phyloP scores from a whole-genome alignment of 2,113 vertebrate species.

The Furnarius figulus region DNA sequence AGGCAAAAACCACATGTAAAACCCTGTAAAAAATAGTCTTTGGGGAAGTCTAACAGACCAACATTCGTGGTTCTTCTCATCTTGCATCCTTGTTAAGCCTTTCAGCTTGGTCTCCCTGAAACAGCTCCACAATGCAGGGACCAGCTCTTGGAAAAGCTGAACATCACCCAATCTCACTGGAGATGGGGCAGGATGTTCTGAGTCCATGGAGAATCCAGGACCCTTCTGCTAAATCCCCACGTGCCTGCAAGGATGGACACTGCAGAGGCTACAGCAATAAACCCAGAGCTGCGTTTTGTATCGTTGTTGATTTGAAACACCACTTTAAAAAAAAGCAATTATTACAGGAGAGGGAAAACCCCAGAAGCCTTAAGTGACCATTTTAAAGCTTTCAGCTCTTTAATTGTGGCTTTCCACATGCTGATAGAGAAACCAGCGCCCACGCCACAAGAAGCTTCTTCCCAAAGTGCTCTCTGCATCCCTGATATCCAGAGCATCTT shows the following conservation, averaged over 20 bases:
- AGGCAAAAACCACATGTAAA: not conserved
- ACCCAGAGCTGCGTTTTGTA: not conserved
- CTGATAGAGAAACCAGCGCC: not conserved
- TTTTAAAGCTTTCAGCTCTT: conserved; percentile 40
- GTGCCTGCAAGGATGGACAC: not conserved
- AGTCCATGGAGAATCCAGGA: not conserved
- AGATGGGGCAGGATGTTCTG: not conserved
- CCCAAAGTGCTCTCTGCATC: not conserved
- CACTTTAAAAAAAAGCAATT: not conserved
- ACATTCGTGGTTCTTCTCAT: not conserved
- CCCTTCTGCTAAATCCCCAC: not conserved
- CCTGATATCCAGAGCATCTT: not conserved
- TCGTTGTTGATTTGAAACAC: fast-evolving
- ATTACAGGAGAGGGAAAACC: not conserved
- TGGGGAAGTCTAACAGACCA: not conserved
- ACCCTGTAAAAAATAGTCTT: fast-evolving
- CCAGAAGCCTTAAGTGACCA: not conserved
- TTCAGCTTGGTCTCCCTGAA: not conserved
- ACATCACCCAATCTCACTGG: not conserved
- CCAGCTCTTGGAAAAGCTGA: not conserved
- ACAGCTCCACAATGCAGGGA: not conserved
- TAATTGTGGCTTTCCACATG: conserved; percentile 4
- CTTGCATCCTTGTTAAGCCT: not conserved
- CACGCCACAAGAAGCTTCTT: not conserved
- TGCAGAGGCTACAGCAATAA: not conserved